phyloP scores from a whole-genome alignment of 2,888 invertebrate genomes.

The Philopedon plagiatum region DNA sequence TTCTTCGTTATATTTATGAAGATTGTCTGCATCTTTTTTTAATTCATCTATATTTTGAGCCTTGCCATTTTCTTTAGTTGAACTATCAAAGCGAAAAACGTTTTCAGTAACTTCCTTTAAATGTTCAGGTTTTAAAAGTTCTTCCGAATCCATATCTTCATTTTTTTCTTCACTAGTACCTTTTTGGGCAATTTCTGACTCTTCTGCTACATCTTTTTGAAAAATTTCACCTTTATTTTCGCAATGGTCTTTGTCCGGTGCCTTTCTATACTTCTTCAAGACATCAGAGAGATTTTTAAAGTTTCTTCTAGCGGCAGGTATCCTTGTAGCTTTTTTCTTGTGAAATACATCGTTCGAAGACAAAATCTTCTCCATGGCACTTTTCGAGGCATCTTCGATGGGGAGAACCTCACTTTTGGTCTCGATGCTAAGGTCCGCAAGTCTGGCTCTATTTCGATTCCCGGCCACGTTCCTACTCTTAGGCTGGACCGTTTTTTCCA shows the following conservation, averaged over 20 bases:
- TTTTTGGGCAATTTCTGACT: not conserved
- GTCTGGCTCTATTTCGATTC: too few relatives aligned
- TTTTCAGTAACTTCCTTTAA: not conserved
- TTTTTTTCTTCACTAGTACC: not conserved
- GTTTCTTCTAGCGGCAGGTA: constrained; percentile 22
- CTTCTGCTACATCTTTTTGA: not conserved
- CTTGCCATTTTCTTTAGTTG: not conserved
- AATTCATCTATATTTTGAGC: too few relatives aligned
- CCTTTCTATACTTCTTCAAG: constrained; percentile 10
- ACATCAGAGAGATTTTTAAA: constrained; percentile 28
- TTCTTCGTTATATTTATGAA: too few relatives aligned
- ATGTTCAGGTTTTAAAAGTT: too few relatives aligned
- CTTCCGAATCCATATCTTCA: too few relatives aligned
- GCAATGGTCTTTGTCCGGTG: not conserved
- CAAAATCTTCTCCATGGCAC: constrained; percentile 46
- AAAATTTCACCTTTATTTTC: not conserved
- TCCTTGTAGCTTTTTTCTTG: constrained; percentile 18
- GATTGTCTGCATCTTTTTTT: too few relatives aligned
- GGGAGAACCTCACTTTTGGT: not conserved
- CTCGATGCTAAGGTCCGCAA: not conserved
- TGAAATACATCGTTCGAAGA: constrained; percentile 47
- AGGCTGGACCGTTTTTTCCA: not conserved
- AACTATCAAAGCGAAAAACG: not conserved
- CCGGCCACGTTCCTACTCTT: not conserved
- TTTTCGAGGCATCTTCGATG: not conserved